phyloP scores from a whole-genome alignment of 2,888 invertebrate species.

The Ypsolopha scabrella region DNA sequence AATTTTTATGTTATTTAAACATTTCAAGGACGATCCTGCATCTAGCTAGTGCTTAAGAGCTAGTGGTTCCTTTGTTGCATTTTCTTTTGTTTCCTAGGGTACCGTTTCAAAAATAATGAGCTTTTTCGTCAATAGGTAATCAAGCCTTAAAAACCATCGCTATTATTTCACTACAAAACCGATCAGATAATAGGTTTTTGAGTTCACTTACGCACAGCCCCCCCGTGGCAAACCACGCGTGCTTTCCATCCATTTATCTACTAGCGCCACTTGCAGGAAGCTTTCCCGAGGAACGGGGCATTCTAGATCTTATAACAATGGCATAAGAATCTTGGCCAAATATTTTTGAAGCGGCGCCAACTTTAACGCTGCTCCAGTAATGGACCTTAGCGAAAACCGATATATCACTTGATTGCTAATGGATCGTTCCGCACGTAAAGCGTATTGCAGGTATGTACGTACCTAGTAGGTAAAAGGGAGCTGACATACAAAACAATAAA shows the following conservation, averaged over 20 bases:
- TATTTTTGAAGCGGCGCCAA: background rate
- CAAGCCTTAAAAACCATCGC: too few relatives aligned
- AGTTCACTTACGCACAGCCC: too few relatives aligned
- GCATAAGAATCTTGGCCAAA: too few relatives aligned
- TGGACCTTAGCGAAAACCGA: constrained; percentile 28
- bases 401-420: constrained; percentile 20
- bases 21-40: too few relatives aligned
- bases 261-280: background rate
- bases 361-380: constrained; percentile 15
- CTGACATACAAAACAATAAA: background rate
- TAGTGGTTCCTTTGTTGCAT: too few relatives aligned
- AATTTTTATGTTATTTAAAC: too few relatives aligned
- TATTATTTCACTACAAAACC: too few relatives aligned
- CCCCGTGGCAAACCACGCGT: constrained; percentile 18
- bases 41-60: too few relatives aligned
- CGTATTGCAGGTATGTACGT: background rate
- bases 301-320: background rate
- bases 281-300: background rate
- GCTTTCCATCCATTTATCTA: constrained; percentile 25
- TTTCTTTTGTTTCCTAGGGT: too few relatives aligned
- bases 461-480: background rate
- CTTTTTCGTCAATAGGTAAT: too few relatives aligned
- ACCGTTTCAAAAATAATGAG: too few relatives aligned
- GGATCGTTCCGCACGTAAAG: constrained; percentile 1
- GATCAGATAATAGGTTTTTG: too few relatives aligned